Evolutionary conservation across 2,113 vertebrate species (phyloP).

Genomic region (Cyphomyrus discorhynchus): DNA sequence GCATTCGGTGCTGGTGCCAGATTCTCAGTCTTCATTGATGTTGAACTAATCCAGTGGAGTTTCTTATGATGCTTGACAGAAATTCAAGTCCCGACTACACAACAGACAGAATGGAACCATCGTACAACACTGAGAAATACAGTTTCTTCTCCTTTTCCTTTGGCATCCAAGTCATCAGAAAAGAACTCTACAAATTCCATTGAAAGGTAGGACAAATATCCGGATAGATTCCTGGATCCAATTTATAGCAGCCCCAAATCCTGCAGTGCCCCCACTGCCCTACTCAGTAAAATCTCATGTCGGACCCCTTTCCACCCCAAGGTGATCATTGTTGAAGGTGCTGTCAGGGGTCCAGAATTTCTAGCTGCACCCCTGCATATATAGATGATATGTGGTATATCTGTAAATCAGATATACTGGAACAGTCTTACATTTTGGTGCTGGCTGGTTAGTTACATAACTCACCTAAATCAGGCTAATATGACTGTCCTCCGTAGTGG

Average conservation of each 20-base stretch:
- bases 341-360: too few species aligned
- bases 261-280: too few species aligned
- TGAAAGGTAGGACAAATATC: background rate
- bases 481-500: background rate
- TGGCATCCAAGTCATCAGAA: background rate
- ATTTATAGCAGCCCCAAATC: too few species aligned
- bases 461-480: too few species aligned
- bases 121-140: background rate
- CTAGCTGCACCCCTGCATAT: too few species aligned
- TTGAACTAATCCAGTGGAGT: background rate
- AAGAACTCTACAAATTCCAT: background rate
- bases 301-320: too few species aligned
- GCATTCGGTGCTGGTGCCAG: background rate
- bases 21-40: background rate
- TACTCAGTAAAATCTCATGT: too few species aligned
- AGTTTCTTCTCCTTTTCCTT: background rate
- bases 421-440: too few species aligned
- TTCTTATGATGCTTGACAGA: background rate
- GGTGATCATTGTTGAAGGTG: too few species aligned
- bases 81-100: background rate
- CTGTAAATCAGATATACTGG: too few species aligned
- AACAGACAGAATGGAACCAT: background rate
- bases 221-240: background rate
- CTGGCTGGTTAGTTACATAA: too few species aligned
- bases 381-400: too few species aligned